Base-by-base conservation (phyloP, 2,113 vertebrate species). In the Ia io region DNA sequence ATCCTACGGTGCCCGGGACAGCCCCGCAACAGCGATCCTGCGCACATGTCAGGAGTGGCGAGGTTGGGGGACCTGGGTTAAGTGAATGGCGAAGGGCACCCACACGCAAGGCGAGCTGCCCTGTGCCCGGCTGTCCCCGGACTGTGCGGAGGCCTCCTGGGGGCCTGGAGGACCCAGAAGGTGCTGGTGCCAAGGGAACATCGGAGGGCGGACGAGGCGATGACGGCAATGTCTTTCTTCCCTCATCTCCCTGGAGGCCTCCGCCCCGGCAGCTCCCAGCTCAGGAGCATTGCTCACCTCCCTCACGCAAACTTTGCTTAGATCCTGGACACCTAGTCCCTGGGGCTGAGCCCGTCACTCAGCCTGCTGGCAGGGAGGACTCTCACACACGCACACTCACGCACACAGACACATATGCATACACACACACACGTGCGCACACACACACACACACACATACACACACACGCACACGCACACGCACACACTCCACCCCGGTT, bases 371-470 rank as follows among this genome's bases (percentile, higher is more conserved):
- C 25, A 14, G 71, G 84, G 49, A 28, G 22, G 53, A 11, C 18
- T 47, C 13, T 30, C 4, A 6, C 2, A 16, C 22, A 22, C 13
- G 6, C 7, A 11, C 11, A 18, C 3, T 32, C 5, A 0, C 12
- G n/a, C 11, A 16, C 2, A 11, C 9, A 14, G 16, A 9, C 13
- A 9, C 17, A n/a, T n/a, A n/a, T n/a, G 16, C 16, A 16, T 3
- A 37, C 11, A 2, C 9, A 3, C 16, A 13, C 5, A 3, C 23
- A 30, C n/a, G n/a, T n/a, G n/a, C n/a, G n/a, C 20, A 9, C 13
- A 9, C 17, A 20, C 16, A 16, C 5, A 37, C 11, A 2, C 9
- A 3, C 16, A 13, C 5, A 3, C 23, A 12, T 11, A 16, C 22
- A 30, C 14, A 9, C 14, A 22, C 17, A 25, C 25, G 12, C 7